These are phyloP conservation scores for Catharus minimus DNA, from an alignment of 2,113 vertebrate species.

Conservation along the genomic window DNA sequence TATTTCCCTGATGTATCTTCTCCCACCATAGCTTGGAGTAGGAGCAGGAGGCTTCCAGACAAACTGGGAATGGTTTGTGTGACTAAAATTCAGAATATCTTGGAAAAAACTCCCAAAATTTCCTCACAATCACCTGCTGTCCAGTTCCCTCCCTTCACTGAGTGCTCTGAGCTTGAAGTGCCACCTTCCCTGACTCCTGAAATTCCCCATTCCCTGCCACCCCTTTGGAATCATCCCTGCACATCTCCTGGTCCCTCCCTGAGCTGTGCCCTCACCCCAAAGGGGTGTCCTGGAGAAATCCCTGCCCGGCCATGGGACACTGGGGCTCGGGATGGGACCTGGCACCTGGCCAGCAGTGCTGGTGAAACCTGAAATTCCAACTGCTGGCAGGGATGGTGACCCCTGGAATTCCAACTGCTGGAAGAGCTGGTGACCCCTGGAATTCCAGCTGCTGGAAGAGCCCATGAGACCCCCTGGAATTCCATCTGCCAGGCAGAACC, in stretches of 20 bases:
- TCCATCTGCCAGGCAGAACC: neutral
- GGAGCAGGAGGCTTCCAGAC: neutral
- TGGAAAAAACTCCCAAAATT: neutral
- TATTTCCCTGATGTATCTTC: neutral
- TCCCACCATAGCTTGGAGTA: neutral
- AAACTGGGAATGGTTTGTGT: neutral
- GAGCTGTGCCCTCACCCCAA: neutral
- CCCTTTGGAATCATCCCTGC: neutral
- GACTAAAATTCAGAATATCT: neutral
- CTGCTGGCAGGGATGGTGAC: neutral
- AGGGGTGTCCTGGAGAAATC: neutral
- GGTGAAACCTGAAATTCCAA: too few relatives aligned
- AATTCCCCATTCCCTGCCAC: neutral
- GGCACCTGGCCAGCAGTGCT: neutral
- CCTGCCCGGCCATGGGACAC: accelerated
- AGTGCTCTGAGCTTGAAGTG: neutral
- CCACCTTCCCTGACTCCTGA: neutral
- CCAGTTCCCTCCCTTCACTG: neutral
- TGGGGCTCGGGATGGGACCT: too few relatives aligned
- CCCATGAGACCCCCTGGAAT: accelerated
- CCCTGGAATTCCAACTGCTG: accelerated
- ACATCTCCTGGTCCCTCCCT: neutral
- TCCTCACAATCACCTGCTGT: neutral
- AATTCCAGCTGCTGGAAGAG: neutral
- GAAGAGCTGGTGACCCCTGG: neutral